Percentiles rank a stretch among this genome's conserved stretches.
Evolutionary conservation across 2,888 invertebrate genomes (phyloP).

Genomic region (Apoderus coryli): DNA sequence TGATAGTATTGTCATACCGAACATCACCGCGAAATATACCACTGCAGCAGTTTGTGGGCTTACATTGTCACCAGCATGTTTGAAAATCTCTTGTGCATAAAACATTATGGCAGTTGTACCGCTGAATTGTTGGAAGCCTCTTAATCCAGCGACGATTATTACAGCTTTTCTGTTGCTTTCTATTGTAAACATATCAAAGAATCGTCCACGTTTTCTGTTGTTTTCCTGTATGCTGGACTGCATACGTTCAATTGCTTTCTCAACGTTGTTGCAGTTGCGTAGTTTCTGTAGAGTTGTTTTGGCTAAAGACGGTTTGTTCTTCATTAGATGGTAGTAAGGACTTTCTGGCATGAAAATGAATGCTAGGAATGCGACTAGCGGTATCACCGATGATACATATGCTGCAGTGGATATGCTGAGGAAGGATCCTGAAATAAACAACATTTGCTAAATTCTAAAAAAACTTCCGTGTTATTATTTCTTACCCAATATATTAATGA

Average conservation of each 20-base stretch:
- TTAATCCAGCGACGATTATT: slow-evolving; percentile 19
- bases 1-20: slow-evolving; percentile 39
- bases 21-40: slow-evolving; percentile 36
- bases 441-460: too few relatives aligned
- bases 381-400: slow-evolving; percentile 33
- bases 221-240: slow-evolving; percentile 16
- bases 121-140: slow-evolving; percentile 34
- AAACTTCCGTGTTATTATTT: too few relatives aligned
- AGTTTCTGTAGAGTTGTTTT: slow-evolving; percentile 34
- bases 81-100: slow-evolving; percentile 39
- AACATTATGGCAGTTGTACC: slow-evolving; percentile 48
- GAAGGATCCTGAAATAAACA: too few relatives aligned
- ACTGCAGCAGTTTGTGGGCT: slow-evolving; percentile 29
- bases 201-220: slow-evolving; percentile 16
- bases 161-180: slow-evolving; percentile 21
- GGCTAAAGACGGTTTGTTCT: slow-evolving; percentile 33
- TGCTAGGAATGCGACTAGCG: slow-evolving; percentile 33
- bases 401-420: slow-evolving; percentile 37
- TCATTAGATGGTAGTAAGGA: slow-evolving; percentile 37
- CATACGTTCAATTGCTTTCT: slow-evolving; percentile 19
- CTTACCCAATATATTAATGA: slow-evolving; percentile 44
- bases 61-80: slow-evolving; percentile 30
- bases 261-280: slow-evolving; percentile 22
- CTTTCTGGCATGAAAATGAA: slow-evolving; percentile 44
- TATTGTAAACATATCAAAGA: slow-evolving; percentile 20